phyloP scores from a whole-genome alignment of 2,113 vertebrate species.

The Dermatemys mawii region DNA sequence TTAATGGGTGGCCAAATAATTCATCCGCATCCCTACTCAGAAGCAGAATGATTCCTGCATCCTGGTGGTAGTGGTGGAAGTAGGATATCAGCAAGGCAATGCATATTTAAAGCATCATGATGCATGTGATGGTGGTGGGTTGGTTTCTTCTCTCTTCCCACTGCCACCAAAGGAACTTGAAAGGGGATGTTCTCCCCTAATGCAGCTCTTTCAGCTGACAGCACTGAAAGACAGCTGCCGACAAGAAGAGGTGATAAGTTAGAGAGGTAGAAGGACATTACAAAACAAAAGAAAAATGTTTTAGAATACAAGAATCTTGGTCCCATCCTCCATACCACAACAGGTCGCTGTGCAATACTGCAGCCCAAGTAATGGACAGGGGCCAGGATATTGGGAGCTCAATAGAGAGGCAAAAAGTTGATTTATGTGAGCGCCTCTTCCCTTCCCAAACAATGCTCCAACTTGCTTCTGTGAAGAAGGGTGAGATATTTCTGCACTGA shows the following conservation, averaged over 20 bases:
- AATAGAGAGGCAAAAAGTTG: background rate
- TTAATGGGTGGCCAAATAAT: rapidly evolving
- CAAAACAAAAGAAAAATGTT: background rate
- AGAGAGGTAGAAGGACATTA: background rate
- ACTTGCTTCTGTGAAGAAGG: background rate
- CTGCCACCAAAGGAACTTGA: background rate
- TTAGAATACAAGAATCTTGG: rapidly evolving
- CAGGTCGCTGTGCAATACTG: background rate
- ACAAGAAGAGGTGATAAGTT: background rate
- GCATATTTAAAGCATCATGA: rapidly evolving
- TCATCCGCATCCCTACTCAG: background rate
- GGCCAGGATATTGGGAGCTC: background rate
- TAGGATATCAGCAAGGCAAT: background rate
- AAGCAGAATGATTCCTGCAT: too few species aligned
- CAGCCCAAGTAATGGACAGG: background rate
- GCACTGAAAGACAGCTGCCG: background rate
- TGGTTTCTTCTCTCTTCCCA: background rate
- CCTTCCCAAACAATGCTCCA: background rate
- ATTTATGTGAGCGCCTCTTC: background rate
- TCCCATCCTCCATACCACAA: background rate
- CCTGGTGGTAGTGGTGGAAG: too few species aligned
- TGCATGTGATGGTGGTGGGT: background rate
- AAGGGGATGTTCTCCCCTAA: background rate
- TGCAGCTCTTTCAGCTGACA: background rate
- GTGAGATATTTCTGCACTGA: background rate